phyloP scores from a whole-genome alignment of 2,888 invertebrate species.

The Empis livida region DNA sequence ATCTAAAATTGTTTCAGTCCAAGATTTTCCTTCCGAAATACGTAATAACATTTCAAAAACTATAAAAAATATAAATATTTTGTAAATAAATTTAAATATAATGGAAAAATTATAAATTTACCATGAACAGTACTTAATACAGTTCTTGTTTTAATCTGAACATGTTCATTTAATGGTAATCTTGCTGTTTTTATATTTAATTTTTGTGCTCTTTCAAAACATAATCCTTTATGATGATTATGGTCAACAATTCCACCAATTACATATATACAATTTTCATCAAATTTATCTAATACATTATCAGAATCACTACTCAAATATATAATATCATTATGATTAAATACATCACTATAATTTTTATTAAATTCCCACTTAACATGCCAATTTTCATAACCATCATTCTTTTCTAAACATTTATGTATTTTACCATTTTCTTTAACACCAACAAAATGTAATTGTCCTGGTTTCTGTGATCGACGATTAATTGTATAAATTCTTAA shows the following conservation, averaged over 20 bases:
- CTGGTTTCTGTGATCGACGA: slow-evolving; percentile 61
- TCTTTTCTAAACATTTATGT: slow-evolving; percentile 59
- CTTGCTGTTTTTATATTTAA: slow-evolving; percentile 69
- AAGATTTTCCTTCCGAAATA: slow-evolving; percentile 61
- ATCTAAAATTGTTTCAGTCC: slow-evolving; percentile 65
- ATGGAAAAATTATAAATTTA: slow-evolving; percentile 24
- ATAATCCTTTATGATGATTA: slow-evolving; percentile 88
- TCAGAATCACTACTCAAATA: slow-evolving; percentile 93
- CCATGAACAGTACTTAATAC: slow-evolving; percentile 95
- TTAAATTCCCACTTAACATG: slow-evolving; percentile 66
- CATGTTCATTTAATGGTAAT: slow-evolving; percentile 77
- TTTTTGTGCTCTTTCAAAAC: slow-evolving; percentile 65
- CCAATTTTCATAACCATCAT: slow-evolving; percentile 86
- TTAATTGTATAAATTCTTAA: slow-evolving; percentile 84
- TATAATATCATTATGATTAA: slow-evolving; percentile 64
- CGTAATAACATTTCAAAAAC: slow-evolving; percentile 73
- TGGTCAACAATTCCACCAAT: slow-evolving; percentile 98
- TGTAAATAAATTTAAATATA: background rate
- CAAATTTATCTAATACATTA: slow-evolving; percentile 61
- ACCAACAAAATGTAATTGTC: slow-evolving; percentile 73
- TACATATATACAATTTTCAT: slow-evolving; percentile 71
- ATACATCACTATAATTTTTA: slow-evolving; percentile 52
- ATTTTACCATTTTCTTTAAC: slow-evolving; percentile 53
- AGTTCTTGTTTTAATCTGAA: slow-evolving; percentile 83
- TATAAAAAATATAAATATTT: slow-evolving; percentile 34